A percentile compares a stretch with the other conserved stretches of the same genome.
Conservation (phyloP, 2,113 vertebrate genomes). For the Percina caprodes region DNA sequence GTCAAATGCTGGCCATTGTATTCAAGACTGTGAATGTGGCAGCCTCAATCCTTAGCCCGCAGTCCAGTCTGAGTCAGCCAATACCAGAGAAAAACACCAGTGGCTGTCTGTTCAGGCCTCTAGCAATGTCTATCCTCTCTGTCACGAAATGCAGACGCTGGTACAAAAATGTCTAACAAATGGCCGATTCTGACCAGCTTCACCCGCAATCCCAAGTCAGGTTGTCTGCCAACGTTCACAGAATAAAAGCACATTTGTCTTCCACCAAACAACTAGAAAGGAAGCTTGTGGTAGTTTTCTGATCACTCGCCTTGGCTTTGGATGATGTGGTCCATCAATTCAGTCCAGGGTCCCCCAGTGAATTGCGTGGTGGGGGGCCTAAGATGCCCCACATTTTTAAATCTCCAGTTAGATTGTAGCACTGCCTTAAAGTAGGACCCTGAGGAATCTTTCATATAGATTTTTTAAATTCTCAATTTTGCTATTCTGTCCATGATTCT, state of each 20-base stretch:
- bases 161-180: background rate
- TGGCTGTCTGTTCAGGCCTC: background rate
- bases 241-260: background rate
- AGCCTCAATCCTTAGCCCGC: slow-evolving; percentile 5
- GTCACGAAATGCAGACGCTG: background rate
- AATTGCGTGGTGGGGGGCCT: too few relatives aligned
- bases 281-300: background rate
- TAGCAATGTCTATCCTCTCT: background rate
- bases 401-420: too few relatives aligned
- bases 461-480: too few relatives aligned
- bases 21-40: slow-evolving; percentile 8
- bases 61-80: slow-evolving; percentile 9
- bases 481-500: too few relatives aligned
- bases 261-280: too few relatives aligned
- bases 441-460: too few relatives aligned
- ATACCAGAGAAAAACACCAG: background rate
- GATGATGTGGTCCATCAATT: background rate
- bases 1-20: slow-evolving; percentile 48
- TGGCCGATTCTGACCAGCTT: background rate
- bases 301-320: background rate
- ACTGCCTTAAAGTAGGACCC: too few relatives aligned
- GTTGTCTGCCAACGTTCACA: background rate
- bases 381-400: too few relatives aligned
- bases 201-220: background rate
- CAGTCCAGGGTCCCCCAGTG: too few relatives aligned